These are phyloP conservation scores for Labrus mixtus DNA, from an alignment of 2,113 vertebrate genomes.

Conservation along the genomic window DNA sequence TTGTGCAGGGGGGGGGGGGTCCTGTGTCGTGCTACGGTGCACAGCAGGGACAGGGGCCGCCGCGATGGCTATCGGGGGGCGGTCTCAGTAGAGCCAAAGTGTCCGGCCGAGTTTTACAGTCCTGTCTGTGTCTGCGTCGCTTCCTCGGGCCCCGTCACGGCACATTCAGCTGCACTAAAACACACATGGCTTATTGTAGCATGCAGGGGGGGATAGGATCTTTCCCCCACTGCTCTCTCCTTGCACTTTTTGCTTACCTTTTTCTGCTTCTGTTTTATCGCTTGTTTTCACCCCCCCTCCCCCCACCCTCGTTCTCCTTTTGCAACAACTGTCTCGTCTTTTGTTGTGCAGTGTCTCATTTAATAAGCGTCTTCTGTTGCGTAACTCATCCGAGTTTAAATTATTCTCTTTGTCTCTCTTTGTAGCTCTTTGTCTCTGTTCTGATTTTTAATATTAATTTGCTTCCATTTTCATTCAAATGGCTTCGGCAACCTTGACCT, in stretches of 20 bases:
- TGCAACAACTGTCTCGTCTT: constrained; percentile 6
- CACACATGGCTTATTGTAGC: constrained; percentile 55
- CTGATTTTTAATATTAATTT: constrained; percentile 39
- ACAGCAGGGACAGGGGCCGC: neutral
- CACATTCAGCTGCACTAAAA: constrained; percentile 52
- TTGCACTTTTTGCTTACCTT: neutral
- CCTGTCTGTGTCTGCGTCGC: constrained; percentile 66
- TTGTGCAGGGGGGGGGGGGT: constrained; percentile 42
- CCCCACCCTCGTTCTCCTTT: constrained; percentile 1
- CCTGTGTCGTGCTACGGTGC: constrained; percentile 22
- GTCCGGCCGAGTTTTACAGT: constrained; percentile 52
- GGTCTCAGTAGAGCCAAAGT: constrained; percentile 32
- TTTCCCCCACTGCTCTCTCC: too few species aligned
- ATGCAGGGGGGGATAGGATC: neutral
- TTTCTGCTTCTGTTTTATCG: constrained; percentile 22
- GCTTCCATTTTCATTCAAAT: constrained; percentile 45
- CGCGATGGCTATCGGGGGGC: constrained; percentile 42
- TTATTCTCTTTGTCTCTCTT: constrained; percentile 17
- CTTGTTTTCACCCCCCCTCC: constrained; percentile 3
- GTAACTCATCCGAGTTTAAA: constrained; percentile 19
- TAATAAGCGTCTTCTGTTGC: constrained; percentile 5
- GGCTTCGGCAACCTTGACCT: constrained; percentile 40
- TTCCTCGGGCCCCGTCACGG: constrained; percentile 70
- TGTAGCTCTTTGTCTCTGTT: constrained; percentile 13
- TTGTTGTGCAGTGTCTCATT: constrained; percentile 27